Base-by-base conservation (phyloP, 2,888 invertebrate genomes). In the Watsonalla binaria region DNA sequence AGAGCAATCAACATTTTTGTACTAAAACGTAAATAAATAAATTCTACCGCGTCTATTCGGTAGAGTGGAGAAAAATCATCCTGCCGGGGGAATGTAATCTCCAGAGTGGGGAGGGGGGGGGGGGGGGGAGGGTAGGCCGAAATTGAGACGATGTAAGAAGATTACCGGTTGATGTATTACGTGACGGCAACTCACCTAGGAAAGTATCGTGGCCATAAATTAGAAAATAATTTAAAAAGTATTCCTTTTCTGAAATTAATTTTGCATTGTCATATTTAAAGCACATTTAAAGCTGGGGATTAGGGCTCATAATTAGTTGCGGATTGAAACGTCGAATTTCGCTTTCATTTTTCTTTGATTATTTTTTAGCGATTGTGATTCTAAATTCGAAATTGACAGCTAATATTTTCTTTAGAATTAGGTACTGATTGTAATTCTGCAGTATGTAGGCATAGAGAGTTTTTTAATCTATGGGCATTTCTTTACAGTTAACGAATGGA, bases 61-160 rank as follows among this genome's bases (percentile, higher is more conserved):
- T 66, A 14, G 37, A 76, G 70, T 69, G 70, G 72, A 74, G 75
- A 76, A 77, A 77, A 77, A 77, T 74, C 69, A 61, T 58, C 66
- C 66, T 60, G 53, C 58, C 56, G 51, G 56, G 66, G 74, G 76
- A 24, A 62, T 59, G 75, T 77, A 78, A 78, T 82, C 84, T 78
- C 80, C 45, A 14, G 71, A 73, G 66, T 59, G 61, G 65, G 67
- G 42, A 9, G 42, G 11, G 63, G 65, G 59, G 54, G 65, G 57
- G 58, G 63, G 61, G 57, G 68, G 70, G 63, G 67, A 60, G 61
- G 61, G 63, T 56, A 61, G 68, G 69, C 69, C 75, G 78, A 80
- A 84, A 86, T 86, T 83, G 84, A 84, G 85, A 80, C 79, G 78
- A 76, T 78, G 78, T 87, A 87, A 89, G 87, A 81, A 87, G 88